A percentile compares a stretch with the other conserved stretches of the same genome.
phyloP scores from a whole-genome alignment of 2,113 vertebrate genomes.

The Atractosteus spatula region DNA sequence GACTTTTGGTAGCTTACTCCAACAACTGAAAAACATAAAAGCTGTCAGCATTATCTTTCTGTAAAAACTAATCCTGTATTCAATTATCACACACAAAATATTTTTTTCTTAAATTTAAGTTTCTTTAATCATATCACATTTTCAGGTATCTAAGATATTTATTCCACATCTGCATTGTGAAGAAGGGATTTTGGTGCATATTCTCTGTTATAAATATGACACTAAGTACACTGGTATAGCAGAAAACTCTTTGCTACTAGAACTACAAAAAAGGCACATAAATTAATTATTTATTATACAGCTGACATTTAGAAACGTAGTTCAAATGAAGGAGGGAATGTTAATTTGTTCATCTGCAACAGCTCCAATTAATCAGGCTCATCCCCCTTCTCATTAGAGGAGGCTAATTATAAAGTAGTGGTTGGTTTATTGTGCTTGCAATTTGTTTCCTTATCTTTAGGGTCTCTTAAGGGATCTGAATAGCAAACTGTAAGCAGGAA shows the following conservation, averaged over 20 bases:
- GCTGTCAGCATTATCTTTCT: no score
- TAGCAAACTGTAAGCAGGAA: constrained; percentile 3
- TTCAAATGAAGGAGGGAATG: constrained; percentile 26
- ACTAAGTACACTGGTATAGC: constrained; percentile 34
- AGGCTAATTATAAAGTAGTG: constrained; percentile 6
- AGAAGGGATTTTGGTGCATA: no score
- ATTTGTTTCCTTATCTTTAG: background rate
- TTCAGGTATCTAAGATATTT: no score
- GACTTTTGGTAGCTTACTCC: no score
- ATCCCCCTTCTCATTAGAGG: background rate
- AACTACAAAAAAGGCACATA: constrained; percentile 34
- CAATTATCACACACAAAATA: no score
- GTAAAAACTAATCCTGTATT: no score
- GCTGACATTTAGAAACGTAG: constrained; percentile 36
- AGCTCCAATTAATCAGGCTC: constrained; percentile 24
- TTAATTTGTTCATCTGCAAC: constrained; percentile 21
- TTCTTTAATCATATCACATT: no score
- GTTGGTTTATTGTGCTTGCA: constrained; percentile 13
- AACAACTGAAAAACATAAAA: no score
- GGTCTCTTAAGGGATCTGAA: constrained; percentile 8
- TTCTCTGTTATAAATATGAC: constrained; percentile 33
- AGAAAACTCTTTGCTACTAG: constrained; percentile 22
- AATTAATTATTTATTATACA: constrained; percentile 41
- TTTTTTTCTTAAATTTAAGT: no score
- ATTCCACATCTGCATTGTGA: no score